Conservation (phyloP, 2,888 invertebrate species). For the Eristalis tenax region DNA sequence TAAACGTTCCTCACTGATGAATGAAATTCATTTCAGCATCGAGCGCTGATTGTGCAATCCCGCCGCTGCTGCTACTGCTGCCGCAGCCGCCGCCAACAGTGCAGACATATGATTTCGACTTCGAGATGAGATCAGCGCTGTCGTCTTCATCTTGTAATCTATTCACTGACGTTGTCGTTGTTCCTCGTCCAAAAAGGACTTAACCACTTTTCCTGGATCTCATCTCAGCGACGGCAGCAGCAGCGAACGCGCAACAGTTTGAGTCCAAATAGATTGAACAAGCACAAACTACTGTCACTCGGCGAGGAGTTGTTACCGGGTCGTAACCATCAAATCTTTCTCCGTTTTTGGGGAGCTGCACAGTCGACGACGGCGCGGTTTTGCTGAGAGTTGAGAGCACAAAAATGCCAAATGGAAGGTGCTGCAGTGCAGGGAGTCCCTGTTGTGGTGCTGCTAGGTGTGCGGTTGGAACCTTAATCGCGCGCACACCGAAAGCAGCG, state of each 20-base stretch:
- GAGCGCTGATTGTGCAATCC: constrained; percentile 53
- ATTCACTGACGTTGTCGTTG: constrained; percentile 55
- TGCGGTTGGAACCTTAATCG: constrained; percentile 58
- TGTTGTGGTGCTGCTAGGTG: constrained; percentile 36
- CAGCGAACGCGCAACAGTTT: neutral
- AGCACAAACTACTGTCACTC: constrained; percentile 62
- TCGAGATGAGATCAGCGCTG: constrained; percentile 42
- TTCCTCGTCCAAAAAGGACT: constrained; percentile 55
- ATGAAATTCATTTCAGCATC: constrained; percentile 60
- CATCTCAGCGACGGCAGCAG: constrained; percentile 32
- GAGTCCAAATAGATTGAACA: constrained; percentile 47
- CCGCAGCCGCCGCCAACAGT: neutral
- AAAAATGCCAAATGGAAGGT: neutral
- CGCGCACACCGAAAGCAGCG: constrained; percentile 42
- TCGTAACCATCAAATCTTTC: constrained; percentile 53
- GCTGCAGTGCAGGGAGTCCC: constrained; percentile 15
- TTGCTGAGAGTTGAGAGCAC: neutral
- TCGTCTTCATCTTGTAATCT: constrained; percentile 65
- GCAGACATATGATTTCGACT: constrained; percentile 44
- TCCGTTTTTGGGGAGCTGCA: constrained; percentile 59
- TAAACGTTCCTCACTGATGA: constrained; percentile 67
- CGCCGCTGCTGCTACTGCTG: neutral
- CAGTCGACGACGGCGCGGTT: neutral
- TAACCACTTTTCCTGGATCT: constrained; percentile 68
- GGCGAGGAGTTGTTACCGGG: constrained; percentile 59